Conservation (phyloP, 2,888 invertebrate genomes). For the Scrobipalpa costella region DNA sequence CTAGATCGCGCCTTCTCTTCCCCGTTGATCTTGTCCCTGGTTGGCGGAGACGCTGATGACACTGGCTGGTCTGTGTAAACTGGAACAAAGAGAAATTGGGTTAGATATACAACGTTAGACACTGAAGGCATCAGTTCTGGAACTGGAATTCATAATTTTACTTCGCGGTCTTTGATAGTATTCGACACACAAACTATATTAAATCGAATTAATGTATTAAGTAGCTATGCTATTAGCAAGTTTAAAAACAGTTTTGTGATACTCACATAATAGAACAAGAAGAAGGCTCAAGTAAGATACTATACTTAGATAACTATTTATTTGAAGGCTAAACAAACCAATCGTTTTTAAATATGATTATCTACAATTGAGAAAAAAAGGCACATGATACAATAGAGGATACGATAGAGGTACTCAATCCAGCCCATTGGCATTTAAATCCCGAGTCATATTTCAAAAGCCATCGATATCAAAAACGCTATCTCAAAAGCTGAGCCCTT, state of each 20-base stretch:
- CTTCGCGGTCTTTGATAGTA: too few species aligned
- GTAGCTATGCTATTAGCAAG: too few species aligned
- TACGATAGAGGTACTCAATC: neutral
- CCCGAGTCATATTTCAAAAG: slow-evolving; percentile 6
- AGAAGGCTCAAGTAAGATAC: too few species aligned
- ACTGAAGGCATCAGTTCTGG: too few species aligned
- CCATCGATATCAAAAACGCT: neutral
- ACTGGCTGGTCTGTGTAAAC: slow-evolving; percentile 86
- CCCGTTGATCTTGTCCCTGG: slow-evolving; percentile 88
- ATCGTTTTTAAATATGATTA: neutral
- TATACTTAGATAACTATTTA: too few species aligned
- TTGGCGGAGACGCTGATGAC: slow-evolving; percentile 90
- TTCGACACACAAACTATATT: too few species aligned
- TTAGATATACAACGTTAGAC: too few species aligned
- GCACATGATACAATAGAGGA: neutral
- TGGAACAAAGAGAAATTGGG: slow-evolving; percentile 41
- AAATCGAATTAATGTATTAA: too few species aligned
- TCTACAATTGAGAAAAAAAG: too few species aligned
- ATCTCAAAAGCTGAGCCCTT: slow-evolving; percentile 11
- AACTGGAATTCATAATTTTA: too few species aligned
- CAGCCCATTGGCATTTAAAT: neutral
- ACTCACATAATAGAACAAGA: too few species aligned
- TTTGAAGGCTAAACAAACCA: neutral
- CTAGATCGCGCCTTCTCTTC: slow-evolving; percentile 86
- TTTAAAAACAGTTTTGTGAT: too few species aligned